Conservation (phyloP, 1,140 invertebrate genomes). For the Cotesia vestalis region DNA sequence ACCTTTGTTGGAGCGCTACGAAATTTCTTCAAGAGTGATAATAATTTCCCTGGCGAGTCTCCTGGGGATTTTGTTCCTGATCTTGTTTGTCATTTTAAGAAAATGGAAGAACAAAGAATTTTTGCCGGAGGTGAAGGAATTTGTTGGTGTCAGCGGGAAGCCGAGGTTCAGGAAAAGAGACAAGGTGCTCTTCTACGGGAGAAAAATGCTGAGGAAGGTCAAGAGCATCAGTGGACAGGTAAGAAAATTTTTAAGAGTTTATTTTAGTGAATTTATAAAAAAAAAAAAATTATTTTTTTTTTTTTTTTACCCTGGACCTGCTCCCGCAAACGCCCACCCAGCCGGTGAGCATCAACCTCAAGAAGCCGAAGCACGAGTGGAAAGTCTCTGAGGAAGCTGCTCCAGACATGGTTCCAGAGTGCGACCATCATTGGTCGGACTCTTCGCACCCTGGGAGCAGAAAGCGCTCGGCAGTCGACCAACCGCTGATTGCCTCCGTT, state of each 20-base stretch:
- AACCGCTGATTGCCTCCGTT: conserved; percentile 50
- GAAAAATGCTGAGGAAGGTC: conserved; percentile 94
- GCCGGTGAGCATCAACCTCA: conserved; percentile 57
- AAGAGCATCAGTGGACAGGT: conserved; percentile 84
- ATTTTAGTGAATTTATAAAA: too few species aligned
- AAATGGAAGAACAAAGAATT: conserved; percentile 67
- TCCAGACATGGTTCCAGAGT: conserved; percentile 64
- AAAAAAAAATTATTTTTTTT: too few species aligned
- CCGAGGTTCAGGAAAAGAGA: conserved; percentile 93
- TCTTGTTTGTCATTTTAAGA: conserved; percentile 48
- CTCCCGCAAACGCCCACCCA: conserved; percentile 43
- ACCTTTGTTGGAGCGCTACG: conserved; percentile 54
- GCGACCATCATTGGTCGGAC: conserved; percentile 58
- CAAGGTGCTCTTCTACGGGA: conserved; percentile 95
- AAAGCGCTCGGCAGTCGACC: conserved; percentile 52
- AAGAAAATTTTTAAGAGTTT: background rate
- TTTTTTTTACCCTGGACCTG: too few species aligned
- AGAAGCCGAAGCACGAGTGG: conserved; percentile 51
- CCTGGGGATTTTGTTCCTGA: conserved; percentile 43
- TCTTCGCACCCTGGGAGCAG: conserved; percentile 41
- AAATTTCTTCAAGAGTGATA: conserved; percentile 51
- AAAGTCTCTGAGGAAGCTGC: conserved; percentile 46
- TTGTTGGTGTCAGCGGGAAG: conserved; percentile 65
- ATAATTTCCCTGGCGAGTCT: conserved; percentile 41
- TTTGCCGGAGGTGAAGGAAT: conserved; percentile 66